Evolutionary conservation across 64 coral and sea anemone genomes (phyloP).

Genomic region (Stylophora pistillata): DNA sequence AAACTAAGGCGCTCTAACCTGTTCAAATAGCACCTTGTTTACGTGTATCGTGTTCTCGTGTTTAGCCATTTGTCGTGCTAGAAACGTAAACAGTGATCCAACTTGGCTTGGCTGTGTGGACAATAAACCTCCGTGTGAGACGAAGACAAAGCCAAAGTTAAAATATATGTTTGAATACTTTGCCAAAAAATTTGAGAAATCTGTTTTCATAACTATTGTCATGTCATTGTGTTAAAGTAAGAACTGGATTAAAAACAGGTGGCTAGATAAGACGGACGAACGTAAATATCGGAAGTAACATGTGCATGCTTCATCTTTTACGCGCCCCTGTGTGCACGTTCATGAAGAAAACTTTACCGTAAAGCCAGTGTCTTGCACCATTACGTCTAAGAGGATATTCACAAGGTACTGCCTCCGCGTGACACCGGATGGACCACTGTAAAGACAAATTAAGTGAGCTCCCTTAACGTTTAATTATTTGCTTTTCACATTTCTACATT

Average conservation of each 20-base stretch:
- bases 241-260: too few relatives aligned
- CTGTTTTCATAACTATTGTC: too few relatives aligned
- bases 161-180: too few relatives aligned
- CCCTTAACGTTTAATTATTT: not conserved
- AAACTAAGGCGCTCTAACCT: conserved; percentile 39
- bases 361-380: conserved; percentile 98
- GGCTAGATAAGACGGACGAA: too few relatives aligned
- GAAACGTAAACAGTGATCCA: conserved; percentile 92
- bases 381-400: conserved; percentile 86
- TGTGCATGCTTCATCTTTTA: too few relatives aligned
- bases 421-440: conserved; percentile 60
- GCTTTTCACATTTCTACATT: too few relatives aligned
- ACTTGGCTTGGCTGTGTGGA: conserved; percentile 91
- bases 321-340: too few relatives aligned
- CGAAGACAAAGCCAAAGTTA: too few relatives aligned
- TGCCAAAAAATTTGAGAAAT: too few relatives aligned
- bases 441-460: not conserved
- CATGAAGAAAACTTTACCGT: conserved; percentile 52
- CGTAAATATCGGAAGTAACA: too few relatives aligned
- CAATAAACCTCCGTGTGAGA: conserved; percentile 9
- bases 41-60: conserved; percentile 90
- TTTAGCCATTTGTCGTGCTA: conserved; percentile 98
- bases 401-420: conserved; percentile 82
- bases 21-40: conserved; percentile 97
- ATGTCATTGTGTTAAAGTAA: too few relatives aligned